Evolutionary conservation across 2,113 vertebrate genomes (phyloP).

Genomic region (Elachura formosa): DNA sequence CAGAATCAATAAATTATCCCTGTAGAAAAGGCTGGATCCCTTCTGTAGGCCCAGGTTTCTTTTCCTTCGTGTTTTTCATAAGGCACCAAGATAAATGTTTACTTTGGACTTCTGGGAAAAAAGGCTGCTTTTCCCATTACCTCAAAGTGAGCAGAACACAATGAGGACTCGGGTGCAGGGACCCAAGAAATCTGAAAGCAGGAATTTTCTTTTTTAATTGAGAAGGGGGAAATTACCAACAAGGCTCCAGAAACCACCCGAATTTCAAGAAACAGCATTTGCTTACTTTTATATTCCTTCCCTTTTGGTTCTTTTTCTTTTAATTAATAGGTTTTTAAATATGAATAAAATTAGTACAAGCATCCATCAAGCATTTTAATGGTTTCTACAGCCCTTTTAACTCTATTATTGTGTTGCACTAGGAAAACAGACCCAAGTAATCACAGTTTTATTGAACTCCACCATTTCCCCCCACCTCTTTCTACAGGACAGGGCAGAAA

Average conservation of each 20-base stretch:
- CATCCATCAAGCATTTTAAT: not conserved
- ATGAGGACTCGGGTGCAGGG: not conserved
- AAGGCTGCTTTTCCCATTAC: conserved; percentile 75
- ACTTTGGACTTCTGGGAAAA: conserved; percentile 60
- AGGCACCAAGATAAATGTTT: conserved; percentile 78
- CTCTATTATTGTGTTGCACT: not conserved
- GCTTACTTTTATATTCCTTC: not conserved
- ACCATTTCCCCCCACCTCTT: not conserved
- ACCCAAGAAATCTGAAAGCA: not conserved
- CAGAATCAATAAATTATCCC: conserved; percentile 76
- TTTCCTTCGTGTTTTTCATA: conserved; percentile 63
- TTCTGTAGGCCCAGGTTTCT: conserved; percentile 51
- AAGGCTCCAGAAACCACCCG: not conserved
- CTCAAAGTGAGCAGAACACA: conserved; percentile 41
- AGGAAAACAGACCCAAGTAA: conserved; percentile 13
- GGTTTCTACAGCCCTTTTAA: conserved; percentile 20
- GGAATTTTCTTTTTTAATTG: not conserved
- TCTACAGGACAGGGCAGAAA: conserved; percentile 7
- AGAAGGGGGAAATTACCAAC: not conserved
- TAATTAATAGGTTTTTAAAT: not conserved
- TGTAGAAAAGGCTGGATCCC: not conserved
- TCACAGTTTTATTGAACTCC: conserved; percentile 1
- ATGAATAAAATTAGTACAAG: not conserved
- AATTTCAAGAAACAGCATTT: not conserved
- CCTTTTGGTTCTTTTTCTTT: not conserved